phyloP scores from a whole-genome alignment of 1,140 invertebrate genomes.

The Bombus pyrosoma region DNA sequence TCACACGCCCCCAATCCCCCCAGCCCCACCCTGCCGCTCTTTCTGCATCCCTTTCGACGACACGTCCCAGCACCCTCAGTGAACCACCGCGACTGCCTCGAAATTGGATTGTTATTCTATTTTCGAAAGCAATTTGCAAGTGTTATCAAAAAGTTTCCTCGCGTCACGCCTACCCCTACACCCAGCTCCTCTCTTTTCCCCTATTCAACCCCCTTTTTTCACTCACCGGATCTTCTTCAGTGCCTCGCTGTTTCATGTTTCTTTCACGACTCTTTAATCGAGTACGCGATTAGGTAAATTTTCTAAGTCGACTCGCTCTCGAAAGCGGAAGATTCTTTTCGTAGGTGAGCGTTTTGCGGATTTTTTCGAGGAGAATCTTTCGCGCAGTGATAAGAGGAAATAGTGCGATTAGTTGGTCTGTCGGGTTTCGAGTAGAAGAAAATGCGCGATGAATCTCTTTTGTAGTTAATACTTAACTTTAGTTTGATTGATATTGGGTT shows the following conservation, averaged over 20 bases:
- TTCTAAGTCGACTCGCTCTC: too few relatives aligned
- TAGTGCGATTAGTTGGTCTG: too few relatives aligned
- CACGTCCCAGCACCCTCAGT: conserved; percentile 52
- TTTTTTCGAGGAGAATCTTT: too few relatives aligned
- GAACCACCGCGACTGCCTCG: conserved; percentile 63
- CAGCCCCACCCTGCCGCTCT: neutral
- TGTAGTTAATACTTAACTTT: too few relatives aligned
- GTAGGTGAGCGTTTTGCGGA: too few relatives aligned
- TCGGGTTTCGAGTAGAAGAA: too few relatives aligned
- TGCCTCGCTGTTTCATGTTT: conserved; percentile 2
- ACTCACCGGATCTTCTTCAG: neutral
- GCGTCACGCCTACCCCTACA: conserved; percentile 53
- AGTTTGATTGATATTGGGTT: too few relatives aligned
- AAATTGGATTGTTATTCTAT: conserved; percentile 82
- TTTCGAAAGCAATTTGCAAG: conserved; percentile 82
- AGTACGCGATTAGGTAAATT: conserved; percentile 15
- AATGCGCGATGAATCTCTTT: too few relatives aligned
- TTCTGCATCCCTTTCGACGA: conserved; percentile 17
- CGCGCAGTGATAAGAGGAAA: too few relatives aligned
- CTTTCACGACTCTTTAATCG: conserved; percentile 24
- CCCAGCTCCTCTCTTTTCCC: neutral
- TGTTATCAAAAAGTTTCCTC: conserved; percentile 80
- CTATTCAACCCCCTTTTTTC: neutral
- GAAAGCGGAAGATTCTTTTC: too few relatives aligned
- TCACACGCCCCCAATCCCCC: neutral